Conservation (phyloP, 2,888 invertebrate species). For the Athalia circularis region DNA sequence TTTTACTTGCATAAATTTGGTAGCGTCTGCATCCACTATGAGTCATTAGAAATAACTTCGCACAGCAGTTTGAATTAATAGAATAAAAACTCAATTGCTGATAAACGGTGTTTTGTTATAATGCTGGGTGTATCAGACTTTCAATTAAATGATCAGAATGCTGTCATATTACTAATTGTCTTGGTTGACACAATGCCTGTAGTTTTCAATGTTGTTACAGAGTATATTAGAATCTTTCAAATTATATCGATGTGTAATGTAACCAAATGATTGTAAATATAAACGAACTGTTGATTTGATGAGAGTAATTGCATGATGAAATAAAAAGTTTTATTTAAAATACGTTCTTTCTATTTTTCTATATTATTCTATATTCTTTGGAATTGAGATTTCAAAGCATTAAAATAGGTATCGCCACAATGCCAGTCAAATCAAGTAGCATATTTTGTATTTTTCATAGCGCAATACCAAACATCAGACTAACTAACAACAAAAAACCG, state of each 20-base stretch:
- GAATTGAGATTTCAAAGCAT: neutral
- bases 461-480: no score
- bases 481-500: no score
- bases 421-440: no score
- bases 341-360: no score
- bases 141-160: neutral
- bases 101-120: no score
- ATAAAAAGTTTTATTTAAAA: constrained; percentile 29
- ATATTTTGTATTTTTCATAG: constrained; percentile 6
- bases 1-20: no score
- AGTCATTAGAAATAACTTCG: no score
- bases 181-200: constrained; percentile 1
- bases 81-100: no score
- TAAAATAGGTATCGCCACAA: neutral
- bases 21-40: no score
- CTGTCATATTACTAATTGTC: neutral
- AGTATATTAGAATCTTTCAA: constrained; percentile 12
- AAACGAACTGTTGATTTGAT: neutral
- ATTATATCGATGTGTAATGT: neutral
- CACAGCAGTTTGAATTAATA: no score
- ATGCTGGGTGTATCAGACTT: neutral
- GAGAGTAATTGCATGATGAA: neutral
- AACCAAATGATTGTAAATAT: constrained; percentile 14
- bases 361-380: neutral
- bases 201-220: constrained; percentile 18